Evolutionary conservation across 2,113 vertebrate species (phyloP).

Genomic region (Fulmarus glacialis): DNA sequence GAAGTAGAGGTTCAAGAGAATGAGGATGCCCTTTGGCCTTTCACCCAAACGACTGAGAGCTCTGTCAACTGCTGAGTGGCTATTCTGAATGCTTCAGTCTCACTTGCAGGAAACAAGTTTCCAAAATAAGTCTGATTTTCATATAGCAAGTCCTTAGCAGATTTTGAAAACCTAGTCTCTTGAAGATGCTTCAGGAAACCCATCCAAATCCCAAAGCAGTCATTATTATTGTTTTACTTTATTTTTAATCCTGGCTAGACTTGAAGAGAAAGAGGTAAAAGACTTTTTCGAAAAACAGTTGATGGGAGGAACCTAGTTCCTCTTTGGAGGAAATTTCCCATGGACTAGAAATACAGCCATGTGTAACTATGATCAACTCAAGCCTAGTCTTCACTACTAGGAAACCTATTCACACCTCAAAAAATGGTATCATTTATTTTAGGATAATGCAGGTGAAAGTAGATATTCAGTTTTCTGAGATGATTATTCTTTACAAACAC

Average conservation of each 20-base stretch:
- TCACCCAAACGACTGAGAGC: not conserved
- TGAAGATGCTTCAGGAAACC: not conserved
- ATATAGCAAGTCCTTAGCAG: not conserved
- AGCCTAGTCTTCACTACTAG: not conserved
- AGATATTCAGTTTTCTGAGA: not conserved
- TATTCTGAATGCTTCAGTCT: not conserved
- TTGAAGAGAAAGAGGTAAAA: not conserved
- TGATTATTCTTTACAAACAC: not conserved
- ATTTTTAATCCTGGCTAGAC: not conserved
- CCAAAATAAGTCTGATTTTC: not conserved
- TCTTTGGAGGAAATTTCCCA: not conserved
- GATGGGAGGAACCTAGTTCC: not conserved
- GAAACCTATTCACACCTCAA: not conserved
- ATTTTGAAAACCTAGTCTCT: not conserved
- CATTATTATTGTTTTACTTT: not conserved
- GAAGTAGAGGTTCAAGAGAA: not conserved
- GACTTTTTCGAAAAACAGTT: fast-evolving
- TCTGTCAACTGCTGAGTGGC: not conserved
- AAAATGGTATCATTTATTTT: not conserved
- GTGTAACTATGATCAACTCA: not conserved
- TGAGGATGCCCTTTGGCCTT: not conserved
- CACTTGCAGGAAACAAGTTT: not conserved
- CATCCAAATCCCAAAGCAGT: not conserved
- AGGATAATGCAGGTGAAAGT: not conserved
- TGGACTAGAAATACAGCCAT: not conserved